Evolutionary conservation across 2,797 vertebrate species (phyloP).

Genomic region (Sylvia borin): DNA sequence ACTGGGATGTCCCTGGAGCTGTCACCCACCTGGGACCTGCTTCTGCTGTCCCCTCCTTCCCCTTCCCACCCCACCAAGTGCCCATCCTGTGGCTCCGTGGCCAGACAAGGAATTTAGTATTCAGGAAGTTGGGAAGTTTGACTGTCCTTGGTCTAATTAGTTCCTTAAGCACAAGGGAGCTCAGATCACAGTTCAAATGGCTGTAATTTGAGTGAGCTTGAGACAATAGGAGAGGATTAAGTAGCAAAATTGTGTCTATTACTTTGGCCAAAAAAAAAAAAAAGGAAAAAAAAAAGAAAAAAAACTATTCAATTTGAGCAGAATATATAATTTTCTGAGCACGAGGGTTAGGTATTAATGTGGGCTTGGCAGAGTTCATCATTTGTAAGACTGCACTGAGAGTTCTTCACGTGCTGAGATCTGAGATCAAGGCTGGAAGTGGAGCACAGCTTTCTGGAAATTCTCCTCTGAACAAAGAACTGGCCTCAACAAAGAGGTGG

Average conservation of each 20-base stretch:
- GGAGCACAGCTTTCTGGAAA: not conserved
- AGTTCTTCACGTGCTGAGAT: constrained; percentile 18
- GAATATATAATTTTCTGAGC: constrained; percentile 29
- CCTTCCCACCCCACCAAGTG: too few relatives aligned
- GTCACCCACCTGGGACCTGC: not conserved
- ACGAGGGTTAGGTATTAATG: constrained; percentile 16
- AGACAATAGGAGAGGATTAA: constrained; percentile 33
- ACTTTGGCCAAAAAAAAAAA: not conserved
- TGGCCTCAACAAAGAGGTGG: not conserved
- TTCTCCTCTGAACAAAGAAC: not conserved
- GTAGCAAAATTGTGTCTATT: constrained; percentile 4
- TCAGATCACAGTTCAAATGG: constrained; percentile 25
- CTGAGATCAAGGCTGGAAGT: constrained; percentile 28
- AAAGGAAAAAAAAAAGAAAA: not conserved
- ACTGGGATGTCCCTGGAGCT: not conserved
- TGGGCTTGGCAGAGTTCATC: constrained; percentile 26
- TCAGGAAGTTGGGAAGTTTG: constrained; percentile 11
- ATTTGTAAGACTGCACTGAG: not conserved
- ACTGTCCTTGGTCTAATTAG: constrained; percentile 38
- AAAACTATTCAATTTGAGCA: not conserved
- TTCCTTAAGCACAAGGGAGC: constrained; percentile 35
- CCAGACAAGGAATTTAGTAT: not conserved
- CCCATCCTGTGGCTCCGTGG: not conserved
- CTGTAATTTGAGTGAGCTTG: constrained; percentile 32
- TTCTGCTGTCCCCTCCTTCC: not conserved